Evolutionary conservation across 1,140 invertebrate genomes (phyloP).

Genomic region (Leptopilina clavipes): DNA sequence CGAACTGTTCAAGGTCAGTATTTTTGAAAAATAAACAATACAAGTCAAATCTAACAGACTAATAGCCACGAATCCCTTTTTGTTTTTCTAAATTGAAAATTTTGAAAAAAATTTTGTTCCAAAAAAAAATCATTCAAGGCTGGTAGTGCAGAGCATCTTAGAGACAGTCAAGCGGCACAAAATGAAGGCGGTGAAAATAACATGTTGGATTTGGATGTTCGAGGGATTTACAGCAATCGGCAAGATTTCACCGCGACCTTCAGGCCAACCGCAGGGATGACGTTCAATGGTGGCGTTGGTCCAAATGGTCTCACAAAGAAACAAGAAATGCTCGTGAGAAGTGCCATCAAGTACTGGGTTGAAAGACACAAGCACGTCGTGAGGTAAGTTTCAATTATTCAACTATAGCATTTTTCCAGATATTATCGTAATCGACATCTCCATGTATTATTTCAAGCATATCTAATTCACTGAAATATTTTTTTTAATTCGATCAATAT

Average conservation of each 20-base stretch:
- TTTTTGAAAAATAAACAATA: background rate
- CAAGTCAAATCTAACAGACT: too few relatives aligned
- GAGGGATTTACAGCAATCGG: slow-evolving; percentile 84
- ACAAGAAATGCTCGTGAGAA: slow-evolving; percentile 86
- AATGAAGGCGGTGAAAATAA: slow-evolving; percentile 58
- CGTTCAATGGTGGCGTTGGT: slow-evolving; percentile 76
- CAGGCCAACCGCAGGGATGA: slow-evolving; percentile 79
- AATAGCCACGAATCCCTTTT: too few relatives aligned
- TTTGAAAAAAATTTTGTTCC: background rate
- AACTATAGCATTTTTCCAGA: background rate
- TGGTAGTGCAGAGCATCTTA: slow-evolving; percentile 67
- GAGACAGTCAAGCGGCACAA: slow-evolving; percentile 54
- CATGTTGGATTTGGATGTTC: slow-evolving; percentile 79
- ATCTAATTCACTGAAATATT: too few relatives aligned
- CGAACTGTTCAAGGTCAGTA: slow-evolving; percentile 79
- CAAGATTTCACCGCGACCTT: slow-evolving; percentile 85
- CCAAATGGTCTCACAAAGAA: slow-evolving; percentile 88
- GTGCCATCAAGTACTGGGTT: slow-evolving; percentile 91
- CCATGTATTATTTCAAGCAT: too few relatives aligned
- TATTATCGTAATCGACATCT: background rate
- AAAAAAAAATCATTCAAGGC: slow-evolving; percentile 52
- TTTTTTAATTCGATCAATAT: too few relatives aligned
- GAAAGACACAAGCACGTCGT: slow-evolving; percentile 90
- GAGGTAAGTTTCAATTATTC: slow-evolving; percentile 76
- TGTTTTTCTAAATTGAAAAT: background rate